Evolutionary conservation across 2,888 invertebrate genomes (phyloP), one percentile per base, ranked within the genome.

Genomic region (Drosophila kambysellisi): DNA sequence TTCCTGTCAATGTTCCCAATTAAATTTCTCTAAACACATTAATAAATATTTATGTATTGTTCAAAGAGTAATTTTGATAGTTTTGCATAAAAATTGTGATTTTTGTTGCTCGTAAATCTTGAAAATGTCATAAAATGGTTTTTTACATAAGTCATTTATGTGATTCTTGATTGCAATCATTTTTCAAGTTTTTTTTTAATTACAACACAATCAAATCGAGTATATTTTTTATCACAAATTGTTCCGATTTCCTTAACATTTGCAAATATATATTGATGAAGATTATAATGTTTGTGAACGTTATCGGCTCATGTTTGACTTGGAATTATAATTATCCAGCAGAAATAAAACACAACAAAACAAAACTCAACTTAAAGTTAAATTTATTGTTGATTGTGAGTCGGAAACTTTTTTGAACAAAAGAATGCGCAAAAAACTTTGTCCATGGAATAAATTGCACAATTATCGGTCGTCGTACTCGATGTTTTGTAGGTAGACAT

Each of bases 391-490:
- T 35, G 29, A 39, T 32, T 37, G 33, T 30, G 29, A 8, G 11
- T 15, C n/a, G 3, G 43, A 51, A 51, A 29, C 3, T 30, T 51
- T 29, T 54, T 74, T 73, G 9, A 29, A 65, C 61, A 76, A 46
- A 46, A 46, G 46, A 20, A 62, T 54, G 64, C 46, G 32, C 5
- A 54, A 62, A 54, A 62, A 69, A 63, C 39, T 74, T 74, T 51
- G n/a, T 12, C 30, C 50, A 17, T 52, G 43, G 50, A 43, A 79
- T 79, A 78, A 79, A 79, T 75, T 78, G 32, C 35, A 53, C 35
- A 56, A 68, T 78, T 78, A 78, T 78, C 78, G 66, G 50, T 5
- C 39, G 59, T 43, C 32, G 61, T 25, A 68, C 52, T 54, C 25
- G n/a, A n/a, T 30, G 59, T 57, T 29, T 50, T 52, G n/a, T 50